Evolutionary conservation across 2,888 invertebrate species (phyloP).

Genomic region (Caenorhabditis auriculariae): DNA sequence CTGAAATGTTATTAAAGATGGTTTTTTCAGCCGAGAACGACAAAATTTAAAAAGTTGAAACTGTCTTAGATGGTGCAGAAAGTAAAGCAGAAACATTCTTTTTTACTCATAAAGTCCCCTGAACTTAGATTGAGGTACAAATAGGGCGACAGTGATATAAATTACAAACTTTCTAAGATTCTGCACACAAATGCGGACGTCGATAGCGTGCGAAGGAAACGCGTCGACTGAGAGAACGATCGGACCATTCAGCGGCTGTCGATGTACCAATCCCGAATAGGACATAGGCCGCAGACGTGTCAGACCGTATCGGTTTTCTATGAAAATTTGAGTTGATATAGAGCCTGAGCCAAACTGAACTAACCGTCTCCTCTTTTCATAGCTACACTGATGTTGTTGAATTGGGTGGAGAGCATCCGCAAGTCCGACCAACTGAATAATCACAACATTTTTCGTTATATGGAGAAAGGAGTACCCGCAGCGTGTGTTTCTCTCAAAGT

Average conservation of each 20-base stretch:
- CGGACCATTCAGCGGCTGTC: constrained; percentile 24
- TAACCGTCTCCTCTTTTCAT: constrained; percentile 41
- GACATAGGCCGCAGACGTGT: constrained; percentile 34
- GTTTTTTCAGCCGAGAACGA: neutral
- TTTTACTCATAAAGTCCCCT: neutral
- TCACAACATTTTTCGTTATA: neutral
- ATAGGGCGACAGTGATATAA: neutral
- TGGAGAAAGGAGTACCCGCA: constrained; percentile 4
- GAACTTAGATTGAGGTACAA: neutral
- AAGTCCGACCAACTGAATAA: constrained; percentile 40
- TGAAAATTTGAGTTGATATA: constrained; percentile 1
- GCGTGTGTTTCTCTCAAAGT: constrained; percentile 21
- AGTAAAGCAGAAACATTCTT: neutral
- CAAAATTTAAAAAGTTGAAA: constrained; percentile 1
- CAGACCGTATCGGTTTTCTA: constrained; percentile 47
- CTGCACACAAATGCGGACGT: constrained; percentile 46
- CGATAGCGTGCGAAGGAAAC: constrained; percentile 43
- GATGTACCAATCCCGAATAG: constrained; percentile 40
- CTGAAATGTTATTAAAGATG: neutral
- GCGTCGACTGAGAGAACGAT: constrained; percentile 44
- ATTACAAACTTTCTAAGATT: constrained; percentile 28
- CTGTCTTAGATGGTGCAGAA: neutral
- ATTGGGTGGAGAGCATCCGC: constrained; percentile 31
- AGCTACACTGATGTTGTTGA: constrained; percentile 49
- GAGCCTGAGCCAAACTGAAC: neutral